A percentile compares a stretch with the other conserved stretches of the same genome.
These are phyloP conservation scores for Catharus minimus DNA, from an alignment of 2,113 vertebrate species.

Conservation along the genomic window DNA sequence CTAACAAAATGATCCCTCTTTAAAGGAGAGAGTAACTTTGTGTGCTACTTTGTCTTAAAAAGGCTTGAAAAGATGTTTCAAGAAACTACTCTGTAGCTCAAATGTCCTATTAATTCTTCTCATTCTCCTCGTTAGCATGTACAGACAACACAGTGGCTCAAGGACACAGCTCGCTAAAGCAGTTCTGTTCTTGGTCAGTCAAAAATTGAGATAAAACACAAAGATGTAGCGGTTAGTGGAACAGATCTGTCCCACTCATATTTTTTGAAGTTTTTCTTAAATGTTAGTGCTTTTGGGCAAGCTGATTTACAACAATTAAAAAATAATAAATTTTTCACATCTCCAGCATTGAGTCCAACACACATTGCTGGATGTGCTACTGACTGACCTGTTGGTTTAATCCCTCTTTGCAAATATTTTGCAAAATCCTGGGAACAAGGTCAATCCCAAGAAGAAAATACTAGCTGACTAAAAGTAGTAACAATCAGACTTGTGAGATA, in stretches of 20 bases:
- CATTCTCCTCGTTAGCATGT: slow-evolving; percentile 73
- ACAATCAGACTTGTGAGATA: not conserved
- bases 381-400: slow-evolving; percentile 22
- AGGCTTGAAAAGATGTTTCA: slow-evolving; percentile 19
- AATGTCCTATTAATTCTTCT: slow-evolving; percentile 77
- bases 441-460: slow-evolving; percentile 30
- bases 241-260: not conserved
- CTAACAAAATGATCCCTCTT: not conserved
- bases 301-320: not conserved
- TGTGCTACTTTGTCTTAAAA: not conserved
- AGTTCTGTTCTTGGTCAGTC: slow-evolving; percentile 37
- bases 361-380: not conserved
- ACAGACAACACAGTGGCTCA: slow-evolving; percentile 66
- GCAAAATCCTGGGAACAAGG: slow-evolving; percentile 54
- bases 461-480: slow-evolving; percentile 15
- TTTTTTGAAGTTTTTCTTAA: not conserved
- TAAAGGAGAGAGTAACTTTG: not conserved
- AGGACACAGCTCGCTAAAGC: slow-evolving; percentile 66
- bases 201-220: slow-evolving; percentile 32
- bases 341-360: not conserved
- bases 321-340: not conserved
- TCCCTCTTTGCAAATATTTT: slow-evolving; percentile 40
- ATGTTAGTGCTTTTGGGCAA: not conserved
- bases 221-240: not conserved
- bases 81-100: not conserved